Evolutionary conservation across 2,797 vertebrate species (phyloP), one percentile per base, ranked within the genome.

Genomic region (Nyctibius grandis): DNA sequence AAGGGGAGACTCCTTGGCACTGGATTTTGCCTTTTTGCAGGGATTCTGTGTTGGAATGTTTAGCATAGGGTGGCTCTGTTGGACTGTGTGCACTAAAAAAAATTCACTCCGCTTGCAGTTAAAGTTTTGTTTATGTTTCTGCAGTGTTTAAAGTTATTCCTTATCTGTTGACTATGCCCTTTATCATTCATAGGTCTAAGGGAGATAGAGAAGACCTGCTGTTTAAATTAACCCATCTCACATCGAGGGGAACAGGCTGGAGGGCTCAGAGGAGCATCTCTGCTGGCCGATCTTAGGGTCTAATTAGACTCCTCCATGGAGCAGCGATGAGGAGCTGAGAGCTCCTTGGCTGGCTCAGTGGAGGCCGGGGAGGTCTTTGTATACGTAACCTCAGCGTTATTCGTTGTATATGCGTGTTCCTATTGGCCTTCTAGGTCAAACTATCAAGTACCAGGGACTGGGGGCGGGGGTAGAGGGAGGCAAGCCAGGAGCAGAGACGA

Each of bases 61-160:
- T 88, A 59, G 34, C 63, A 44, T 65, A 75, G 75, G 82, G 61
- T 92, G 42, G 53, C 93, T 91, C 70, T 85, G 44, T 78, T 73
- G 53, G 57, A 38, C 56, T 67, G 40, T 34, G 20, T 76, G 33
- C 8, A 3, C 47, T 18, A 31, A 60, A 22, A 56, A 10, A n/a
- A 4, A 72, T 12, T 13, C 11, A 8, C 29, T 79, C 38, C 7
- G n/a, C 67, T 76, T 78, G 48, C 74, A 89, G 75, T 89, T 94
- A 40, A 63, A 79, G 34, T 89, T 89, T 65, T 90, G 67, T 87
- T 93, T 96, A 86, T 83, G 75, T 82, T 95, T 93, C 91, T 94
- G 19, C 64, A 88, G 45, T 47, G 68, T 88, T 96, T 91, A 83
- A 85, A 93, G 45, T 56, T 77, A 31, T 77, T 89, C 60, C 74